These are phyloP conservation scores for Epicampocera succincta DNA, from an alignment of 2,888 invertebrate species.

Conservation along the genomic window DNA sequence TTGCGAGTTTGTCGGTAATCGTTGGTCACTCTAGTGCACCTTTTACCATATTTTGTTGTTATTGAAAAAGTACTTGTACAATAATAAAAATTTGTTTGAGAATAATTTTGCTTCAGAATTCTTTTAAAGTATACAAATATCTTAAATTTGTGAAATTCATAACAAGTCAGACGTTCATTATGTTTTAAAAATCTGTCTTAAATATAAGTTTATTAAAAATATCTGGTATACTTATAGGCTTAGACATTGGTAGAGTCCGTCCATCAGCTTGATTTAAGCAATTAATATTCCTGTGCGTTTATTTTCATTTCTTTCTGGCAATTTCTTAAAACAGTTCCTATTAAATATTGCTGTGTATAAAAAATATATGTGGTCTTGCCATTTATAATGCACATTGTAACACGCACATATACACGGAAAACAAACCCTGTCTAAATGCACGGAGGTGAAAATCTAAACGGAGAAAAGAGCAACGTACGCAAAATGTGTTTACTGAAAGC, in stretches of 20 bases:
- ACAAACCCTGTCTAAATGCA: slow-evolving; percentile 35
- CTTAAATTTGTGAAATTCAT: no score
- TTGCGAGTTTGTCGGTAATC: no score
- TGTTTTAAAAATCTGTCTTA: neutral
- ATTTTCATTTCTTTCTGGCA: neutral
- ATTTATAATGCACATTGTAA: slow-evolving; percentile 52
- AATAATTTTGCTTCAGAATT: no score
- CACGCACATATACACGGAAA: neutral
- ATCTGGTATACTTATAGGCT: slow-evolving; percentile 26
- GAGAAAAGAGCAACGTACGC: slow-evolving; percentile 64
- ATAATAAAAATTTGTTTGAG: no score
- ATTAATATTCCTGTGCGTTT: slow-evolving; percentile 34
- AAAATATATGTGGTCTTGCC: slow-evolving; percentile 22
- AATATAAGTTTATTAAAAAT: slow-evolving; percentile 1
- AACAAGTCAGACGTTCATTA: no score
- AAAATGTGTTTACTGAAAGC: slow-evolving; percentile 51
- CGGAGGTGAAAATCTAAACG: slow-evolving; percentile 45
- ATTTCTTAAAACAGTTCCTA: slow-evolving; percentile 29
- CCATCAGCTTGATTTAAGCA: slow-evolving; percentile 24
- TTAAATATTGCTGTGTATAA: slow-evolving; percentile 25
- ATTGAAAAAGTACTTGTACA: no score
- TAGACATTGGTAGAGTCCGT: neutral
- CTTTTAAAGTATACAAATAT: no score
- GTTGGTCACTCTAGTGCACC: no score
- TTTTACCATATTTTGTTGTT: no score